Evolutionary conservation across 2,797 vertebrate genomes (phyloP).

Genomic region (Dermochelys coriacea): DNA sequence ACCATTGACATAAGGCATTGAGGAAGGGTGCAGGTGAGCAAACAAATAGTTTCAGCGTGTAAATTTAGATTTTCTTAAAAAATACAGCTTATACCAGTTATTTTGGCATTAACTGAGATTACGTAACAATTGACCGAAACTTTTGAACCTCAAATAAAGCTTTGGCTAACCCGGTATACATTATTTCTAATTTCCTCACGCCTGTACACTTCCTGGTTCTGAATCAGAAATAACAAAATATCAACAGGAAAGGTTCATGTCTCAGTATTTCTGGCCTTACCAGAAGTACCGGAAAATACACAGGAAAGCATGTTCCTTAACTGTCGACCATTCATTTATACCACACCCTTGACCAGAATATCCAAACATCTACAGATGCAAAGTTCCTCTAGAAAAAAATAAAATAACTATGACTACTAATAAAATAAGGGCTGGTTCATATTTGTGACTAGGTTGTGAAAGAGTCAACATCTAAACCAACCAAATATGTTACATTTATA

Average conservation of each 20-base stretch:
- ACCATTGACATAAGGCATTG: neutral
- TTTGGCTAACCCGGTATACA: accelerated
- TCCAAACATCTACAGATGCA: neutral
- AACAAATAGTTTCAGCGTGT: neutral
- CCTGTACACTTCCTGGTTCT: neutral
- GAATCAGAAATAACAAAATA: neutral
- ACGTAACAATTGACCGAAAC: neutral
- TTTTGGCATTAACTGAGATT: neutral
- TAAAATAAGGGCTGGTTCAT: neutral
- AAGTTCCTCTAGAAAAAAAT: neutral
- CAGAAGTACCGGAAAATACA: neutral
- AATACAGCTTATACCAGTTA: accelerated
- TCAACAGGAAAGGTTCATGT: neutral
- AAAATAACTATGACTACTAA: neutral
- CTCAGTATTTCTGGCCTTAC: neutral
- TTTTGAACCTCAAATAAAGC: neutral
- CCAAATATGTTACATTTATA: neutral
- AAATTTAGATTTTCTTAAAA: neutral
- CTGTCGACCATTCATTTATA: neutral
- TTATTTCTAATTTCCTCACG: neutral
- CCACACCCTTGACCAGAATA: neutral
- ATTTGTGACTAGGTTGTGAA: neutral
- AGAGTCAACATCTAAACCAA: neutral
- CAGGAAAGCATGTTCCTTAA: neutral
- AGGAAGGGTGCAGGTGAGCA: neutral